Evolutionary conservation across 2,113 vertebrate species (phyloP).

Genomic region (Elephantulus edwardii): DNA sequence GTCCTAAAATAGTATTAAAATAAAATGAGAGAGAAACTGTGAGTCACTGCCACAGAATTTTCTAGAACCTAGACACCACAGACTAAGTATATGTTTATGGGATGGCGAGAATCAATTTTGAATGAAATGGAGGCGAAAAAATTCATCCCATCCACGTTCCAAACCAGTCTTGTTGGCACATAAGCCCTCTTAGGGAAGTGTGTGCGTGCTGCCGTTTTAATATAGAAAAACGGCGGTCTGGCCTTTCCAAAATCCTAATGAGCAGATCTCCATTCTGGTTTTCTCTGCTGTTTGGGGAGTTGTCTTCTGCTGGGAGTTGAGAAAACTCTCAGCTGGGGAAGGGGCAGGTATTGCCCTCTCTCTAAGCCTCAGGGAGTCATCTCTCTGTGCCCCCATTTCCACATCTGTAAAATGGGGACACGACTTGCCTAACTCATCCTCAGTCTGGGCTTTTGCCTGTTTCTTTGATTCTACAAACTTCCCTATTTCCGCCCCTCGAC

Average conservation of each 20-base stretch:
- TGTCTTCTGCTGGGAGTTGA: conserved; percentile 19
- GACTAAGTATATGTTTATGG: neutral
- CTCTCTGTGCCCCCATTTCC: no score
- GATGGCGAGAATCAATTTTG: neutral
- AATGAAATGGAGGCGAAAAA: neutral
- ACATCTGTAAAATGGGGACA: no score
- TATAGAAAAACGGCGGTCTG: neutral
- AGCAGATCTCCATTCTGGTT: neutral
- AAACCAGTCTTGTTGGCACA: neutral
- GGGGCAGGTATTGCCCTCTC: no score
- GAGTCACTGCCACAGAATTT: conserved; percentile 32
- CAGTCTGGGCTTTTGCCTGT: neutral
- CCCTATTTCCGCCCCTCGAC: neutral
- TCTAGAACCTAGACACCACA: neutral
- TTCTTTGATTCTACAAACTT: neutral
- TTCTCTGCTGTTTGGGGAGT: neutral
- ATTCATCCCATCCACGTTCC: neutral
- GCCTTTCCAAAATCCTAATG: conserved; percentile 32
- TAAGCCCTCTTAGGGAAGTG: neutral
- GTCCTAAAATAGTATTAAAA: conserved; percentile 16
- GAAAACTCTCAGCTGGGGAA: neutral
- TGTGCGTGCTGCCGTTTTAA: neutral
- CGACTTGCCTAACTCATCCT: no score
- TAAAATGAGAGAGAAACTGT: neutral
- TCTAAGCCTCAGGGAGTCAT: fast-evolving